Evolutionary conservation across 2,797 vertebrate genomes (phyloP).

Genomic region (Lagorchestes hirsutus): DNA sequence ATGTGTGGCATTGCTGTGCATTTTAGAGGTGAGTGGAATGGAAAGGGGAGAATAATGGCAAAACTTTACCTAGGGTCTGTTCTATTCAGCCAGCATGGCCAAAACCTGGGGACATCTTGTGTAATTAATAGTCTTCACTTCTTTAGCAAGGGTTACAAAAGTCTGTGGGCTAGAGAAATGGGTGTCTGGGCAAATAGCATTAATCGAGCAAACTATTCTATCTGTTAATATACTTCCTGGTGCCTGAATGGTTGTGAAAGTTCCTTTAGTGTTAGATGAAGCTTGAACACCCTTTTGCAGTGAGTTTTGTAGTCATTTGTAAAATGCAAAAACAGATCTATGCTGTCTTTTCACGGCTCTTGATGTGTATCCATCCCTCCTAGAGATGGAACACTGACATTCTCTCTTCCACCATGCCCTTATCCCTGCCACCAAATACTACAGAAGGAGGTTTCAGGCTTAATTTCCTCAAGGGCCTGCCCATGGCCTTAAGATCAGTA

Average conservation of each 20-base stretch:
- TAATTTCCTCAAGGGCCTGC: constrained; percentile 19
- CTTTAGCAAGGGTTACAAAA: constrained; percentile 3
- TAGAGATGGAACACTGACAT: background rate
- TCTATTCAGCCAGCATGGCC: background rate
- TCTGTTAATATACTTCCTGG: constrained; percentile 20
- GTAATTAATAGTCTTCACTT: background rate
- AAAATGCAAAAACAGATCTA: constrained; percentile 31
- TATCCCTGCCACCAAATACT: background rate
- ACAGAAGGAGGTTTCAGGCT: accelerated
- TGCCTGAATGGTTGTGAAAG: background rate
- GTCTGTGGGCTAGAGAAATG: background rate
- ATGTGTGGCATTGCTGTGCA: background rate
- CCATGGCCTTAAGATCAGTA: background rate
- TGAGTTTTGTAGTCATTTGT: constrained; percentile 29
- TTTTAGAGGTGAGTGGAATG: background rate
- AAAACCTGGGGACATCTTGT: background rate
- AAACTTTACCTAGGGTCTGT: background rate
- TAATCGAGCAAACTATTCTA: background rate
- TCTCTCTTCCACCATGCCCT: background rate
- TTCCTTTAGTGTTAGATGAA: background rate
- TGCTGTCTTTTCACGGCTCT: background rate
- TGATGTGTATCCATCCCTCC: constrained; percentile 8
- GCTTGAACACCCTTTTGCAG: background rate
- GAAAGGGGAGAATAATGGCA: background rate
- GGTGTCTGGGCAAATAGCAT: background rate